Base-by-base conservation (phyloP, 2,888 invertebrate genomes). In the Mesorhabditis sp. region DNA sequence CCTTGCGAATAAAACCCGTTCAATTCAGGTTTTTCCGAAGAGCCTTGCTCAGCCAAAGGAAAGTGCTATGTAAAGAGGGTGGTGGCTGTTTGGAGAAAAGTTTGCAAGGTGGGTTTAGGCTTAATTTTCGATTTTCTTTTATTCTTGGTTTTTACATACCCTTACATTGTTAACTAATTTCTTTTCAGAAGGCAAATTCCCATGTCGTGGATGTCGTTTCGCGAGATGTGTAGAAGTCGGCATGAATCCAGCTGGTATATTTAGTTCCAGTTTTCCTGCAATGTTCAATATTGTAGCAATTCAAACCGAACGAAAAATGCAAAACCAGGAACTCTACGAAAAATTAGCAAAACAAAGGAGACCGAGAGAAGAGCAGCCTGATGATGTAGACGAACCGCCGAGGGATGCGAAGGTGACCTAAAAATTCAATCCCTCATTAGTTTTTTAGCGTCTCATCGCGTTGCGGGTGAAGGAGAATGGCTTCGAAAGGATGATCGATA, bases 151-250 rank as follows among this genome's bases (percentile, higher is more conserved):
- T 28, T 28, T 28, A 28, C 28, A 28, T 28, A 28, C 28, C 28
- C 28, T 28, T 28, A 28, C 28, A 28, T 28, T 28, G 28, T 28
- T 28, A 28, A 2, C 28, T 28, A 28, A 28, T 28, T 28, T 28
- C 28, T 28, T 28, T 28, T 66, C 71, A 77, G 77, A 77, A 50
- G 68, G 72, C 61, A 71, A 73, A 7, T 76, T 74, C 45, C 71
- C 73, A 15, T 77, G 77, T 62, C 71, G 77, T 44, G 69, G 72
- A 7, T 77, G 77, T 41, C 74, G 77, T 10, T 77, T 74, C 50
- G 62, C 69, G 65, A 75, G 75, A 43, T 77, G 77, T 62, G 77
- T 76, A 28, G 71, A 75, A 66, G 75, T 76, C 10, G 77, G 77
- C 15, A 77, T 77, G 77, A 77, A 77, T 67, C 74, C 74, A 15